These are phyloP conservation scores for Delia radicum DNA, from an alignment of 1,140 invertebrate species.

Conservation along the genomic window DNA sequence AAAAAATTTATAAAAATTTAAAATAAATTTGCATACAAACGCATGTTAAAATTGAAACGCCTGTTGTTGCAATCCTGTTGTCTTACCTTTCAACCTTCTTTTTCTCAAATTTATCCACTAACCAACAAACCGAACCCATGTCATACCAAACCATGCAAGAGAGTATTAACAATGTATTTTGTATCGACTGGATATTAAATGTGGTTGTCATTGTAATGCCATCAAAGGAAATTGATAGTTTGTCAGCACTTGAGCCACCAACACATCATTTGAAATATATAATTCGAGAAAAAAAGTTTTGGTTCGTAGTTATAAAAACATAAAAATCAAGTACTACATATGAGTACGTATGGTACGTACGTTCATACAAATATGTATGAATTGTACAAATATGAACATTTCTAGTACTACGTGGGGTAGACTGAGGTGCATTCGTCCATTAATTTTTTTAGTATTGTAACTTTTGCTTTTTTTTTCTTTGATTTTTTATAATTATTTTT, in stretches of 20 bases:
- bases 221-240: slow-evolving; percentile 1
- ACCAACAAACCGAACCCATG: background rate
- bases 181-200: background rate
- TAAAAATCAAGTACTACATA: background rate
- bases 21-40: background rate
- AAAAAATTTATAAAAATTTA: background rate
- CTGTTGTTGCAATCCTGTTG: background rate
- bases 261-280: background rate
- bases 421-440: no score
- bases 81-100: background rate
- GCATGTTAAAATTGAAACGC: background rate
- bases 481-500: background rate
- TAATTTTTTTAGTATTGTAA: no score
- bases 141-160: background rate
- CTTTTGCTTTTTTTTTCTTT: no score
- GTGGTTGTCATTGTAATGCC: background rate
- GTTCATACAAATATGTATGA: no score
- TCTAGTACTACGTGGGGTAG: background rate
- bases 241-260: background rate
- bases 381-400: background rate
- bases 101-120: background rate
- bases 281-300: background rate
- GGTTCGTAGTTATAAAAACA: background rate
- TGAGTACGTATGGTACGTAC: background rate
- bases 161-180: background rate